Percentiles rank a stretch among this genome's conserved stretches.
Evolutionary conservation across 2,888 invertebrate genomes (phyloP).

Genomic region (Tenthredo notha): DNA sequence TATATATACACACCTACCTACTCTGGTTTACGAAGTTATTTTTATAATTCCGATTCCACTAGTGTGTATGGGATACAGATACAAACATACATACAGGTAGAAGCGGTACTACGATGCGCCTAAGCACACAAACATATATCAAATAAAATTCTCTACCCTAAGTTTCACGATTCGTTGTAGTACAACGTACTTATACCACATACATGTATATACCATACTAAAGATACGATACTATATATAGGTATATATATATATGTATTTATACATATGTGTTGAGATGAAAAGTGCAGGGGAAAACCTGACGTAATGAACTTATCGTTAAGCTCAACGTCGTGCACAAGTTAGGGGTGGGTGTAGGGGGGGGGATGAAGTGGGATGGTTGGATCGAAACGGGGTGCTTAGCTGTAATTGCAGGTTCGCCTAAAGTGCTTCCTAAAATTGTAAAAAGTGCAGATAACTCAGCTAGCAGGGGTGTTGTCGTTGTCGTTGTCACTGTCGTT

Average conservation of each 20-base stretch:
- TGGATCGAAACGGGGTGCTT: not conserved
- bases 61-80: not conserved
- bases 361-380: not conserved
- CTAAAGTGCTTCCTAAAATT: constrained; percentile 14
- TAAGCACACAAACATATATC: not conserved
- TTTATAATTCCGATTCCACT: not conserved
- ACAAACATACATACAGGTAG: not conserved
- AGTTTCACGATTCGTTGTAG: not conserved
- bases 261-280: not conserved
- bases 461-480: constrained; percentile 18
- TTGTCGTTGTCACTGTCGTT: not conserved
- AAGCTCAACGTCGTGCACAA: not conserved
- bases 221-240: not conserved
- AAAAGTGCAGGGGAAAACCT: not conserved
- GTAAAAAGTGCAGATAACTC: constrained; percentile 18
- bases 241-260: not conserved
- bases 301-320: constrained; percentile 20
- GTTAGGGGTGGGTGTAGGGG: no score
- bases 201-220: not conserved
- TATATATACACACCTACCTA: not conserved
- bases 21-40: not conserved
- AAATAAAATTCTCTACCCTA: not conserved
- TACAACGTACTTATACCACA: not conserved
- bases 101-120: not conserved
- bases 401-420: not conserved